Evolutionary conservation across 2,888 invertebrate species (phyloP).

Genomic region (Didymodactylos carnosus): DNA sequence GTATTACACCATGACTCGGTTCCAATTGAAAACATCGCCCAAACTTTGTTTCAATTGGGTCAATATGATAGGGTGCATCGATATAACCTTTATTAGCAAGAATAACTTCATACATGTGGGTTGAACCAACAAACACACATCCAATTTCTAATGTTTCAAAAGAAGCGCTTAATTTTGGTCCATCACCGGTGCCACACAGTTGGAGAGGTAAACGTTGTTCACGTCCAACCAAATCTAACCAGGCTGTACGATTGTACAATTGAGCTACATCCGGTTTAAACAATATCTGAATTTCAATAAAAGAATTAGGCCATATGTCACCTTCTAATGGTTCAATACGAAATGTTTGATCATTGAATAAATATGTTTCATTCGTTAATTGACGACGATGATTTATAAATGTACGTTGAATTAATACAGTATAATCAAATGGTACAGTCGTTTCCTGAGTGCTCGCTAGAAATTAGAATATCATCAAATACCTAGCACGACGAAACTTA

Average conservation of each 20-base stretch:
- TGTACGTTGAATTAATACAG: not conserved
- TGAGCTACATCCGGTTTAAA: conserved; percentile 32
- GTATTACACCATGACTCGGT: conserved; percentile 20
- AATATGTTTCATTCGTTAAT: conserved; percentile 10
- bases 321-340: conserved; percentile 32
- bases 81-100: conserved; percentile 34
- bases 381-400: not conserved
- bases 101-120: conserved; percentile 32
- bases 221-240: conserved; percentile 33
- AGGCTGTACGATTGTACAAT: conserved; percentile 28
- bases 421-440: not conserved
- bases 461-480: not conserved
- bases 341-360: conserved; percentile 31
- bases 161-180: conserved; percentile 31
- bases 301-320: conserved; percentile 34
- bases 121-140: conserved; percentile 32
- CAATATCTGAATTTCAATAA: conserved; percentile 27
- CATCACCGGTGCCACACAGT: conserved; percentile 31
- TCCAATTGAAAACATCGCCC: conserved; percentile 31
- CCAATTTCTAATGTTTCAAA: conserved; percentile 31
- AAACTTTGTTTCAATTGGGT: conserved; percentile 25
- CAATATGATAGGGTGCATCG: conserved; percentile 30
- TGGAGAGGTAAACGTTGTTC: conserved; percentile 31
- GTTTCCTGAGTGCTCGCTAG: not conserved
- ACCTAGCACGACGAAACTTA: too few species aligned